These are phyloP conservation scores for Phylloscopus collybita DNA, from an alignment of 2,797 vertebrate genomes.

Conservation along the genomic window DNA sequence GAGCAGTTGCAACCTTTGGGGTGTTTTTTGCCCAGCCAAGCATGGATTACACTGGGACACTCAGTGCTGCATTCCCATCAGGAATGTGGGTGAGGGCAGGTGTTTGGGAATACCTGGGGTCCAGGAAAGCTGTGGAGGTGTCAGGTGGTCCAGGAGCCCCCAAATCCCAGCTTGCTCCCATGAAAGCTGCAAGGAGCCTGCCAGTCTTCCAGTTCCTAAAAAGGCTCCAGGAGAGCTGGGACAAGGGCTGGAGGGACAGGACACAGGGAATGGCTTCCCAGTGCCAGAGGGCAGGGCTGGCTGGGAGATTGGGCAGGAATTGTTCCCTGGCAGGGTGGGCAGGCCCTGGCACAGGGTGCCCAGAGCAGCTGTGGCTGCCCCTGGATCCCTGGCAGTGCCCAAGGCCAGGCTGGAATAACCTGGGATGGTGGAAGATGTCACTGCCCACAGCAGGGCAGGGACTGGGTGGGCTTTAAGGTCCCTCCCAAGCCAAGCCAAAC, in stretches of 20 bases:
- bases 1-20: neutral
- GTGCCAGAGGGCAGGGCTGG: neutral
- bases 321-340: neutral
- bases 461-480: neutral
- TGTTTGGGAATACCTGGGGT: neutral
- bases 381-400: neutral
- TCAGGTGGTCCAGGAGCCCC: neutral
- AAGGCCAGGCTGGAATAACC: neutral
- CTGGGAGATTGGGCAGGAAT: neutral
- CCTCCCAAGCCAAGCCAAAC: neutral
- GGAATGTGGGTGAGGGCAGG: rapidly evolving
- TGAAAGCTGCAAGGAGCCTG: neutral
- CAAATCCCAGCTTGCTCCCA: neutral
- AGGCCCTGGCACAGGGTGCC: neutral
- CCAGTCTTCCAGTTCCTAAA: neutral
- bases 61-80: rapidly evolving
- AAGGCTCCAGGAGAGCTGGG: neutral
- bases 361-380: neutral
- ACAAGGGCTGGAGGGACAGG: neutral
- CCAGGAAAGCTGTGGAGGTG: neutral
- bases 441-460: neutral
- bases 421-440: rapidly evolving
- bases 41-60: rapidly evolving
- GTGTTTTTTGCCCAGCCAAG: neutral
- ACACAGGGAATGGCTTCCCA: neutral